phyloP scores from a whole-genome alignment of 1,140 invertebrate genomes.

The Pseudobourletiella spinata region DNA sequence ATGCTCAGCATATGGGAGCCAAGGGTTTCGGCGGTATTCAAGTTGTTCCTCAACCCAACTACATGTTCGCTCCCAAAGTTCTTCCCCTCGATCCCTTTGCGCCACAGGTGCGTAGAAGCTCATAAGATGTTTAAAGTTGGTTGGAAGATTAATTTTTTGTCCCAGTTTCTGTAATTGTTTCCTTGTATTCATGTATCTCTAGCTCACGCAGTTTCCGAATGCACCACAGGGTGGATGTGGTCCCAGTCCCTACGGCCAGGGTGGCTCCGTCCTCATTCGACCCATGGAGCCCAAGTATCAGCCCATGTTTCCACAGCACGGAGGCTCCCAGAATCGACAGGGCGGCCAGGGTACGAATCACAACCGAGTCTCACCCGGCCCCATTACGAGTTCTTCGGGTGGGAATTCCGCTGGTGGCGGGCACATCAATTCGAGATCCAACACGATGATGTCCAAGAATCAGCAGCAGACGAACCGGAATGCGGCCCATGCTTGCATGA shows the following conservation, averaged over 20 bases:
- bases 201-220: neutral
- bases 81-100: constrained; percentile 2
- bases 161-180: neutral
- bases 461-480: neutral
- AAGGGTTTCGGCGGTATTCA: constrained; percentile 19
- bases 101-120: neutral
- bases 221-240: neutral
- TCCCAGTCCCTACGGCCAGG: constrained; percentile 7
- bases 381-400: constrained; percentile 10
- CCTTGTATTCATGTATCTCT: neutral
- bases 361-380: constrained; percentile 23
- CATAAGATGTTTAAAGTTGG: too few relatives aligned
- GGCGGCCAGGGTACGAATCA: constrained; percentile 9
- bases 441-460: constrained; percentile 15
- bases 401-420: constrained; percentile 1
- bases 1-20: neutral
- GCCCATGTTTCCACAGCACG: constrained; percentile 10
- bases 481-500: constrained; percentile 8
- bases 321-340: constrained; percentile 4
- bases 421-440: constrained; percentile 13
- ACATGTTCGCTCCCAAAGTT: constrained; percentile 19
- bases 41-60: constrained; percentile 23
- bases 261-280: constrained; percentile 5
- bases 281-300: constrained; percentile 18
- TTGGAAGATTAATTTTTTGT: too few relatives aligned